Conservation (phyloP, 2,888 invertebrate species). For the Aleiodes leptofemur region DNA sequence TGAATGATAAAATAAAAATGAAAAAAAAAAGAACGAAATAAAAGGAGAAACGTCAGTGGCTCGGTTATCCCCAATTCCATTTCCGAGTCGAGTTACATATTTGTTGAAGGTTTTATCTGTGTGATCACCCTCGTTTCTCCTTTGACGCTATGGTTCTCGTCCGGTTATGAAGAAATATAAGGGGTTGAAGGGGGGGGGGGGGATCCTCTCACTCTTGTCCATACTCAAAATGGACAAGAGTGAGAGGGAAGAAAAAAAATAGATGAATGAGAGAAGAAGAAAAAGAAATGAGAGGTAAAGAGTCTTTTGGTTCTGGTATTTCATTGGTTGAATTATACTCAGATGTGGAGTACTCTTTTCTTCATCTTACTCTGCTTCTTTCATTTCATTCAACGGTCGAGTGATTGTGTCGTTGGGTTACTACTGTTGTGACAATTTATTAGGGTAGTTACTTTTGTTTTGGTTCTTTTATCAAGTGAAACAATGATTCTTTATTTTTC, state of each 20-base stretch:
- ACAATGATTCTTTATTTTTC: no score
- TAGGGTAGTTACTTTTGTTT: not conserved
- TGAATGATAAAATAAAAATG: not conserved
- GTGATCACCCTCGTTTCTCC: constrained; percentile 62
- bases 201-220: no score
- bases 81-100: constrained; percentile 61
- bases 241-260: constrained; percentile 17
- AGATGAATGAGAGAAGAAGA: constrained; percentile 41
- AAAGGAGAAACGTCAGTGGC: constrained; percentile 15
- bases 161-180: constrained; percentile 56
- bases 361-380: constrained; percentile 31
- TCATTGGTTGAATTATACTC: constrained; percentile 56
- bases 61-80: constrained; percentile 46
- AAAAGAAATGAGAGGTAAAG: constrained; percentile 37
- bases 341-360: constrained; percentile 39
- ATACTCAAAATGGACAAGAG: constrained; percentile 38
- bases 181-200: constrained; percentile 33
- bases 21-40: not conserved
- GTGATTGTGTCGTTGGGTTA: constrained; percentile 2
- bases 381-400: constrained; percentile 6
- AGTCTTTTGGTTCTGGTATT: constrained; percentile 57
- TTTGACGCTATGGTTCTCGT: constrained; percentile 57
- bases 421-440: constrained; percentile 41
- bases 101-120: constrained; percentile 63
- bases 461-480: no score